These are phyloP conservation scores for Cyaniris semiargus DNA, from an alignment of 2,888 invertebrate species.

Conservation along the genomic window DNA sequence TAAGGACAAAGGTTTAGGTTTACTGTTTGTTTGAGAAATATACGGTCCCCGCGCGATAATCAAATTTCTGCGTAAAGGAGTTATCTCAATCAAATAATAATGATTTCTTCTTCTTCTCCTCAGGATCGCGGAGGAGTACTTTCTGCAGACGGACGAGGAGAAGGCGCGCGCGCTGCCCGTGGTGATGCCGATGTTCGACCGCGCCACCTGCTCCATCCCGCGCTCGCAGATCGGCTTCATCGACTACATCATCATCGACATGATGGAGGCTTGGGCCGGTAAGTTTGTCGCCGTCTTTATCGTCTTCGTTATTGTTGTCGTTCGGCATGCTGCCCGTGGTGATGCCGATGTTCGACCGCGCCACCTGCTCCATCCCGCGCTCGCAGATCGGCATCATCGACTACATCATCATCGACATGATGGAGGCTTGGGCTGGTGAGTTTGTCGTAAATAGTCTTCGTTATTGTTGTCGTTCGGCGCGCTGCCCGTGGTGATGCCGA, in stretches of 20 bases:
- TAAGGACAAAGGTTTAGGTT: no score
- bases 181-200: slow-evolving; percentile 99
- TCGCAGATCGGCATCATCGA: slow-evolving; percentile 99
- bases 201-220: slow-evolving; percentile 96
- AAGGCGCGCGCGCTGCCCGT: slow-evolving; percentile 93
- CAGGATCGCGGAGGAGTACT: slow-evolving; percentile 98
- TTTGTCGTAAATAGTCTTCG: slow-evolving; percentile 37
- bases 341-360: slow-evolving; percentile 98
- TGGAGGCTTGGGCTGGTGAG: slow-evolving; percentile 97
- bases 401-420: slow-evolving; percentile 98
- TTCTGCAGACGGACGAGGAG: slow-evolving; percentile 98
- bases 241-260: slow-evolving; percentile 98
- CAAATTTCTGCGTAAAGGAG: no score
- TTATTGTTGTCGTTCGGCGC: no score
- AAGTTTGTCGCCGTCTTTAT: slow-evolving; percentile 49
- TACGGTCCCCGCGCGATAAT: no score
- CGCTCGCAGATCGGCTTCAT: slow-evolving; percentile 98
- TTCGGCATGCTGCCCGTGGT: slow-evolving; percentile 90
- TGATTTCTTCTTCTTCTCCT: no score
- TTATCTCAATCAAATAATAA: no score
- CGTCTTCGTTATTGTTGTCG: no score
- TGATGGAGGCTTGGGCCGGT: slow-evolving; percentile 99
- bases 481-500: slow-evolving; percentile 98
- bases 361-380: slow-evolving; percentile 97
- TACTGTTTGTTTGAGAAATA: no score